Percentiles rank a stretch among this genome's conserved stretches.
phyloP scores from a whole-genome alignment of 2,113 vertebrate genomes.

The Colistium nudipinnis region DNA sequence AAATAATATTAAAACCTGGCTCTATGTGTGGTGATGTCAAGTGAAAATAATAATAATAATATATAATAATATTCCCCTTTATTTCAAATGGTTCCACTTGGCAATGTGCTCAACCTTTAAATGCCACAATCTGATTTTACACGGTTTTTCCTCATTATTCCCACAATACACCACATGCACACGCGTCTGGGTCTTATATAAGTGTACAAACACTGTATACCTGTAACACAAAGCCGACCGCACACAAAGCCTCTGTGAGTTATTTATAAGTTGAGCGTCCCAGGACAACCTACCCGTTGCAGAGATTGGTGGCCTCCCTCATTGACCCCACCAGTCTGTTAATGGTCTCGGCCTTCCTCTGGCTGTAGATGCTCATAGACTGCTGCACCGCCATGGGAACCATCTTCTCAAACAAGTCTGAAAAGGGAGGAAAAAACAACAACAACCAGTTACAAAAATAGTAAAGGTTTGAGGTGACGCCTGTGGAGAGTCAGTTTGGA shows the following conservation, averaged over 20 bases:
- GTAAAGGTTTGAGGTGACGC: too few species aligned
- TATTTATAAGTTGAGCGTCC: background rate
- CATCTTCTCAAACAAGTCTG: constrained; percentile 99
- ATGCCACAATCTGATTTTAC: background rate
- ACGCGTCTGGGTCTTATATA: background rate
- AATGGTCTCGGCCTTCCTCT: constrained; percentile 92
- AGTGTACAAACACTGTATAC: background rate
- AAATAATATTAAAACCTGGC: too few species aligned
- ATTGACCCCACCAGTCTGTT: constrained; percentile 94
- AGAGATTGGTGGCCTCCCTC: constrained; percentile 95
- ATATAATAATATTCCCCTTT: too few species aligned
- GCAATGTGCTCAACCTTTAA: too few species aligned
- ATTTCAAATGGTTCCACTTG: too few species aligned
- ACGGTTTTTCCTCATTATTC: background rate
- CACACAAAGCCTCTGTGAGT: background rate
- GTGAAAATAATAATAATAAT: too few species aligned
- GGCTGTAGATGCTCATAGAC: constrained; percentile 88
- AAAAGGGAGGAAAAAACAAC: background rate
- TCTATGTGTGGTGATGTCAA: too few species aligned
- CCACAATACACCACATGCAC: background rate
- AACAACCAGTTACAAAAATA: constrained; percentile 3
- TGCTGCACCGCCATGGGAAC: constrained; percentile 95
- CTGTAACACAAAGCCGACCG: background rate
- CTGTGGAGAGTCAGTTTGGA: too few species aligned
- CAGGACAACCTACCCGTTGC: constrained; percentile 87